Conservation (phyloP, 2,888 invertebrate species). For the Microchrysa polita region DNA sequence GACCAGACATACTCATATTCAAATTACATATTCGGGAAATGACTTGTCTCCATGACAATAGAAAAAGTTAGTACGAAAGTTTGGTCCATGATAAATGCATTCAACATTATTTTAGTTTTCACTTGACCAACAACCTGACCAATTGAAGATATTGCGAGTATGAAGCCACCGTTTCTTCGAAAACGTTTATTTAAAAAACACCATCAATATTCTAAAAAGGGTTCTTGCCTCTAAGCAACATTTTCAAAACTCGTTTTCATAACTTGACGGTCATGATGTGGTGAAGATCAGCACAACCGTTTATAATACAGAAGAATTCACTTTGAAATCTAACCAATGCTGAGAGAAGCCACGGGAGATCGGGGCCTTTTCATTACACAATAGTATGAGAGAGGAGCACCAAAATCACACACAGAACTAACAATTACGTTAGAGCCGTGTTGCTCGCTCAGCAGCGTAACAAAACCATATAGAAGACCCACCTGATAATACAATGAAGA, state of each 20-base stretch:
- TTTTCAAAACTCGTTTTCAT: background rate
- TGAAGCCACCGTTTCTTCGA: too few species aligned
- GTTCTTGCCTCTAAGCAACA: conserved; percentile 7
- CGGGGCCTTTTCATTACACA: conserved; percentile 32
- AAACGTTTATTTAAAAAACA: too few species aligned
- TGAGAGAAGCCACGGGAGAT: conserved; percentile 4
- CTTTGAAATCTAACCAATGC: background rate
- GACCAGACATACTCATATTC: too few species aligned
- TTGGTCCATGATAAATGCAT: too few species aligned
- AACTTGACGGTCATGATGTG: background rate
- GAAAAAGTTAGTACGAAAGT: too few species aligned
- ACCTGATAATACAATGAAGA: conserved; percentile 30
- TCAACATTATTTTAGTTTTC: too few species aligned
- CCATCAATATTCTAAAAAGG: too few species aligned
- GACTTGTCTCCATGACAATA: too few species aligned
- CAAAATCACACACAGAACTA: conserved; percentile 25
- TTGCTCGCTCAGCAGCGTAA: too few species aligned
- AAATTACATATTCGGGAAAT: too few species aligned
- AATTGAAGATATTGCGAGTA: too few species aligned
- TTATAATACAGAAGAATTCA: conserved; percentile 1
- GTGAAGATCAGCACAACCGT: conserved; percentile 24
- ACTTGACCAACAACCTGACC: too few species aligned
- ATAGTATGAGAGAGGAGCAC: conserved; percentile 11
- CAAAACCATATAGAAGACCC: conserved; percentile 26
- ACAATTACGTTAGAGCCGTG: conserved; percentile 5